Evolutionary conservation across 2,797 vertebrate genomes (phyloP), one percentile per base, ranked within the genome.

Genomic region (Pygocentrus nattereri): DNA sequence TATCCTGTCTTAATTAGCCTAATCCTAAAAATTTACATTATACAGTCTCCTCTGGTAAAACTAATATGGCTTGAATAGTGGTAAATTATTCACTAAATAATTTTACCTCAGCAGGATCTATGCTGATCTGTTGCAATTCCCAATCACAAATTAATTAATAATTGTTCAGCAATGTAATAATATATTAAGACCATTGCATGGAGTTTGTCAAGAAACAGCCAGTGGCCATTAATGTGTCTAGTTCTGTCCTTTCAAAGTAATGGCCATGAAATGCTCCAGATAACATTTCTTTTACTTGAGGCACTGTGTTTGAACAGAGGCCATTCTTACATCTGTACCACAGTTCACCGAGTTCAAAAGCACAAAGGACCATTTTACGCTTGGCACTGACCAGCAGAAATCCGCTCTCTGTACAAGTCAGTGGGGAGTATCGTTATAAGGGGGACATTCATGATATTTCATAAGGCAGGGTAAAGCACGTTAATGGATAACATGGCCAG

Each of bases 321-420:
- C 78, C 83, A 83, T 80, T 83, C 83, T 83, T 76, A 73, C 79
- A 81, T 79, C 58, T 72, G 79, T 78, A 71, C 62, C 73, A 74
- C 79, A 77, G 86, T 87, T 87, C 86, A 87, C 78, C 0, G 81
- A 65, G 86, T 87, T 85, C 79, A 83, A 59, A 77, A 83, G 73
- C 81, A 85, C 83, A 87, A 87, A 83, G 81, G 79, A 64, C 38
- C 73, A 34, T 77, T 85, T 83, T 82, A 74, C 31, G 74, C 69
- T 65, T 73, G 75, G 75, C 72, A 54, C 27, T 79, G 81, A 82
- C 81, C 41, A 47, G 70, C 69, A 81, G 78, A 85, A 82, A 83
- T 58, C 78, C 78, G 69, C 74, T 78, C 78, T 62, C 68, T 65
- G 61, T 23, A 25, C 50, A 56, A 72, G 18, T 38, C 68, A 74